Conservation (phyloP, 2,797 vertebrate genomes). For the Petrocephalus schoutedeni region DNA sequence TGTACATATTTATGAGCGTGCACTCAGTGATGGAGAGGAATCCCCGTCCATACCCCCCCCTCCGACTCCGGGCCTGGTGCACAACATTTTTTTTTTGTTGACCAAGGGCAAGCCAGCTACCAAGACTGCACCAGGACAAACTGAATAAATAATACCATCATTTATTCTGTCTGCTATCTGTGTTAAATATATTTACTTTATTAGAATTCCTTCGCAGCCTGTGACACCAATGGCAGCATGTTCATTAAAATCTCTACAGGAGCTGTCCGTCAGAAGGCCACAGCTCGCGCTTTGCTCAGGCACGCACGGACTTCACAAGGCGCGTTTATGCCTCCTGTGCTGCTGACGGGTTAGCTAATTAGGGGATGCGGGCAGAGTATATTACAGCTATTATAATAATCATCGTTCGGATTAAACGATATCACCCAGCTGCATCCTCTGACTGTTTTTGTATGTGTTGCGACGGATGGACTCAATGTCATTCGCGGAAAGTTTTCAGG, state of each 20-base stretch:
- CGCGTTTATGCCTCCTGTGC: neutral
- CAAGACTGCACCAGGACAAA: neutral
- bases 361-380: neutral
- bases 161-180: neutral
- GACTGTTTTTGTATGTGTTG: neutral
- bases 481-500: neutral
- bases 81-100: neutral
- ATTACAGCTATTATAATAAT: constrained; percentile 11
- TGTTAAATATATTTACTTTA: neutral
- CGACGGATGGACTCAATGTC: neutral
- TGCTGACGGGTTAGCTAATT: neutral
- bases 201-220: neutral
- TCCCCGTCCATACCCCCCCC: neutral
- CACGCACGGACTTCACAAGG: neutral
- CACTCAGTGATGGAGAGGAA: neutral
- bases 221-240: neutral
- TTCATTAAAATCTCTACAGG: constrained; percentile 12
- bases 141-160: neutral
- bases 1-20: neutral
- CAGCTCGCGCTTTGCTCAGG: constrained; percentile 8
- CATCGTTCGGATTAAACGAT: neutral
- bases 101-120: neutral
- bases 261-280: neutral
- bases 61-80: neutral
- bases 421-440: neutral